These are phyloP conservation scores for Heterotilapia buettikoferi DNA, from an alignment of 2,113 vertebrate genomes.

Conservation along the genomic window DNA sequence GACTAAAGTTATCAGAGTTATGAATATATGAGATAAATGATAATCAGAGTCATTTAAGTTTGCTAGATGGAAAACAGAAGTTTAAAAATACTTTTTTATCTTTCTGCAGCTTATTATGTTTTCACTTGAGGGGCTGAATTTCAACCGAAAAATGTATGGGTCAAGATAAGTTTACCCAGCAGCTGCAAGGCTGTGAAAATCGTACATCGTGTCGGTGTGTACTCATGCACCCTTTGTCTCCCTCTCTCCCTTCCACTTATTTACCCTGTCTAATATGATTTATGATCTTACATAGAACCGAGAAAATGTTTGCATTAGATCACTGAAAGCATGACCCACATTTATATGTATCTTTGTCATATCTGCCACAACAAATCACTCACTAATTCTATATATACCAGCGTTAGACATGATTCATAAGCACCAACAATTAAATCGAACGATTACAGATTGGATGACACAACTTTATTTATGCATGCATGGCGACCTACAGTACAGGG, in stretches of 20 bases:
- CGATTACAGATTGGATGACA: slow-evolving; percentile 16
- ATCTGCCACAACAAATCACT: not conserved
- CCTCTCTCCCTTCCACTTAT: not conserved
- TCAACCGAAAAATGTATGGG: not conserved
- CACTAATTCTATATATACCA: not conserved
- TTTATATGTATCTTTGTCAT: not conserved
- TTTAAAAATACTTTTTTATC: not conserved
- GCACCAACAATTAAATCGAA: not conserved
- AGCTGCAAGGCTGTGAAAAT: not conserved
- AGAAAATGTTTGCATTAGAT: not conserved
- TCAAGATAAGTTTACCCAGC: not conserved
- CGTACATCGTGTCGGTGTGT: not conserved
- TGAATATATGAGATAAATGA: not conserved
- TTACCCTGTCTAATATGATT: not conserved
- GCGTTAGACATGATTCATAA: not conserved
- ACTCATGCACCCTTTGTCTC: not conserved
- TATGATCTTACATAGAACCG: not conserved
- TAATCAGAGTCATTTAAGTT: not conserved
- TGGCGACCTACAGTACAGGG: slow-evolving; percentile 38
- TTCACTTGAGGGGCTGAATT: not conserved
- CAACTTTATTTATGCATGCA: slow-evolving; percentile 40
- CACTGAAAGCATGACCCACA: not conserved
- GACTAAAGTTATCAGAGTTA: not conserved
- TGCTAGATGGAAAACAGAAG: not conserved
- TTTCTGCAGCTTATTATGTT: not conserved